These are phyloP conservation scores for Xenopus borealis DNA, from an alignment of 2,113 vertebrate genomes.

Conservation along the genomic window DNA sequence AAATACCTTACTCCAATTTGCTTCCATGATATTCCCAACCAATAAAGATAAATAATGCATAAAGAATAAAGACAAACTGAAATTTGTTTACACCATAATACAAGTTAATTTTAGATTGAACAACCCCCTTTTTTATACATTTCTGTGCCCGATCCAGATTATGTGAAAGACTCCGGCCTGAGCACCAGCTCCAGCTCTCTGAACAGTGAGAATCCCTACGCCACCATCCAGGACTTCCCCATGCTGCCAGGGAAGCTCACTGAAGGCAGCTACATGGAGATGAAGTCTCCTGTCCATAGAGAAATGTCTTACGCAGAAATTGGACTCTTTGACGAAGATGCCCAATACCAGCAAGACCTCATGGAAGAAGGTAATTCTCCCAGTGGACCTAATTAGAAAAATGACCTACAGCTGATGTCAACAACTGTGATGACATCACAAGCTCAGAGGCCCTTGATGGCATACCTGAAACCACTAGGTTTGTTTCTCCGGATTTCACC, in stretches of 20 bases:
- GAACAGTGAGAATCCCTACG: slow-evolving; percentile 92
- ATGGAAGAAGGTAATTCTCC: slow-evolving; percentile 13
- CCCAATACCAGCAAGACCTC: slow-evolving; percentile 13
- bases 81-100: no score
- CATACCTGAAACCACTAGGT: no score
- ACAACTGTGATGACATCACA: no score
- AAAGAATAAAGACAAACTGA: no score
- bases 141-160: slow-evolving; percentile 56
- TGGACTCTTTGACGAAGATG: slow-evolving; percentile 48
- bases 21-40: no score
- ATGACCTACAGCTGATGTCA: no score
- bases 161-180: slow-evolving; percentile 60
- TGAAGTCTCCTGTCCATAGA: slow-evolving; percentile 71
- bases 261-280: slow-evolving; percentile 94
- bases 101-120: background rate
- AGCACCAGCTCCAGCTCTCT: slow-evolving; percentile 76
- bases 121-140: background rate
- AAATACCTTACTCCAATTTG: no score
- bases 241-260: slow-evolving; percentile 55
- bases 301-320: slow-evolving; percentile 72
- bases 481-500: no score
- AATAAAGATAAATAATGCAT: no score
- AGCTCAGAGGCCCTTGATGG: no score
- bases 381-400: no score
- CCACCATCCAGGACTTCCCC: slow-evolving; percentile 90